A percentile compares a stretch with the other conserved stretches of the same genome.
Evolutionary conservation across 2,888 invertebrate species (phyloP).

Genomic region (Neocrepidodera transversa): DNA sequence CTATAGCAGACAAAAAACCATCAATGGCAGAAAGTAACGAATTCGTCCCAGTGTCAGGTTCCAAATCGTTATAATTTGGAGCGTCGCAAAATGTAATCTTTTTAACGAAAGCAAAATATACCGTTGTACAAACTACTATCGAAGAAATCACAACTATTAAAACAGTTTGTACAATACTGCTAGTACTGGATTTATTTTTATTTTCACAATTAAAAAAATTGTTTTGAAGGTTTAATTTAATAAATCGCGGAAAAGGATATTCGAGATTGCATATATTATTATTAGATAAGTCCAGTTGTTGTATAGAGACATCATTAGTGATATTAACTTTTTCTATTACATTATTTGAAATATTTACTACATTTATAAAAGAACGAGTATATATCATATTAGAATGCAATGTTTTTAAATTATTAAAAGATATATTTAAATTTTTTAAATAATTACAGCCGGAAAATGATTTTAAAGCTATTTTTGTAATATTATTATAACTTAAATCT

Average conservation of each 20-base stretch:
- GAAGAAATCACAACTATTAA: neutral
- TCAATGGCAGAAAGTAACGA: neutral
- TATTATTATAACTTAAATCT: constrained; percentile 4
- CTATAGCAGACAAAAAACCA: neutral
- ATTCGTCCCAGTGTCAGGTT: neutral
- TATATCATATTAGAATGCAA: neutral
- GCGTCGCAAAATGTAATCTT: neutral
- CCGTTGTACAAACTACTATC: neutral
- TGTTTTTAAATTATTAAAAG: neutral
- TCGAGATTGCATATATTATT: neutral
- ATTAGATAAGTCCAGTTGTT: neutral
- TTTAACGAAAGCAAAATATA: constrained; percentile 5
- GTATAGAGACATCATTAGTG: neutral
- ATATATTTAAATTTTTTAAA: neutral
- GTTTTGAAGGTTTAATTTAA: neutral
- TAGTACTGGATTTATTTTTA: neutral
- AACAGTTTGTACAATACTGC: neutral
- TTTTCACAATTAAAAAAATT: neutral
- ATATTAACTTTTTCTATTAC: neutral
- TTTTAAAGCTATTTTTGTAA: neutral
- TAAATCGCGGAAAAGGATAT: neutral
- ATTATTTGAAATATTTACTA: constrained; percentile 1
- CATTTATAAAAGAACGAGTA: neutral
- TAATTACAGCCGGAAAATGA: neutral
- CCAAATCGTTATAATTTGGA: neutral